These are phyloP conservation scores for Patiria miniata DNA, from an alignment of 35 echinoderm and acorn worm species.

Conservation along the genomic window DNA sequence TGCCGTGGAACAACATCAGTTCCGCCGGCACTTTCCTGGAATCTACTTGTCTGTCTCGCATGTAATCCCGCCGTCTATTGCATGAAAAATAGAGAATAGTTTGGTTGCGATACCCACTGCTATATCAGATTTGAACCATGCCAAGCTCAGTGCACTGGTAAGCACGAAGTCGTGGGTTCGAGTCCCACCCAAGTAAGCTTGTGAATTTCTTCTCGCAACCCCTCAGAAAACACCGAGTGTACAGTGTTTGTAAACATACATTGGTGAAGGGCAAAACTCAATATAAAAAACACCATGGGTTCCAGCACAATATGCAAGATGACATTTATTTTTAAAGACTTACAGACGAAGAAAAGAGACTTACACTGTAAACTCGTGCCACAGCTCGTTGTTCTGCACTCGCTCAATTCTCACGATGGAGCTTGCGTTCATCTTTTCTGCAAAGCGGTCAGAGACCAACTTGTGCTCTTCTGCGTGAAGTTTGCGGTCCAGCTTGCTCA, in stretches of 20 bases:
- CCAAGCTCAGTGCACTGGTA: background rate
- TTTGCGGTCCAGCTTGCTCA: background rate
- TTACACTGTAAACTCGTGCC: slow-evolving; percentile 28
- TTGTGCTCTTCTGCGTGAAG: background rate
- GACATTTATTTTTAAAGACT: no score
- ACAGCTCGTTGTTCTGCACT: slow-evolving; percentile 22
- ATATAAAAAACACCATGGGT: background rate
- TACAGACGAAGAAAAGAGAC: no score
- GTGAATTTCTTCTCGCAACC: no score
- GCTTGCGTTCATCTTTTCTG: background rate
- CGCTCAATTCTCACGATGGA: slow-evolving; percentile 21
- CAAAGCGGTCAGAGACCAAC: background rate
- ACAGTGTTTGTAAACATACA: no score
- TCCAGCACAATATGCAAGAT: no score
- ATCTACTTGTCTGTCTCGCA: slow-evolving; percentile 12
- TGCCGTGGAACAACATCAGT: slow-evolving; percentile 51
- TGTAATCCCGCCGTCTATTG: slow-evolving; percentile 6
- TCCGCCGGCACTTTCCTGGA: background rate
- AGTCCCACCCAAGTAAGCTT: no score
- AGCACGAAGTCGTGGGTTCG: no score
- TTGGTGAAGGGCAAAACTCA: no score
- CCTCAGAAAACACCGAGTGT: no score
- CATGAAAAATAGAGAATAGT: background rate
- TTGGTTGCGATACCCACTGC: no score
- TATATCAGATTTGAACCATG: no score